Evolutionary conservation across 2,113 vertebrate genomes (phyloP), one percentile per base, ranked within the genome.

Genomic region (Triplophysa tibetana): DNA sequence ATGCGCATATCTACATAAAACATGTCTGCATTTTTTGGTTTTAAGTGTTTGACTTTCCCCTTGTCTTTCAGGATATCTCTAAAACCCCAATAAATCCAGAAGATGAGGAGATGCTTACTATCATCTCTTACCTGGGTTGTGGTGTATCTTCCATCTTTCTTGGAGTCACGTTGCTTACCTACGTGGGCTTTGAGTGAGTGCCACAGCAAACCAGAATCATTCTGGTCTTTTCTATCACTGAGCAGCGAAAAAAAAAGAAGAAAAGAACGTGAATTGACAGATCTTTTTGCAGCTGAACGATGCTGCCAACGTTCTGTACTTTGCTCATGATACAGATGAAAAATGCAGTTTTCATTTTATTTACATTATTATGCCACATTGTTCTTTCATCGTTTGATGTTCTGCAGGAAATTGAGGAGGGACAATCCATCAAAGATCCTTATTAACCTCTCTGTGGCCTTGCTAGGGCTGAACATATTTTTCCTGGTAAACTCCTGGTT

Each of bases 351-450:
- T 56, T 16, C 7, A 16, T 56, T 56, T 56, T 4, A 19, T 56
- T n/a, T 7, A 2, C 33, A 8, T 5, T 38, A 38, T n/a, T 16
- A 21, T 58, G 7, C 11, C 8, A 11, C 58, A 33, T 77, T 56
- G 50, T 50, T 65, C 9, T 41, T 50, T 52, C 11, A 3, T 21
- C 58, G 2, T 70, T 12, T 33, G 52, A n/a, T 56, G 0, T 70
- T 13, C 0, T n/a, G 78, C 69, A 98, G 96, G 69, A 95, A 94
- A 82, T 88, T 96, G 82, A 81, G 90, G 21, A 90, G 79, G 83
- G 96, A 97, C 83, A 90, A 93, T 78, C 94, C 95, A 29, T 93
- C 96, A 13, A 96, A 96, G 90, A 96, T 98, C 82, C 93, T 98
- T 70, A 90, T 97, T 84, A 96, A 95, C 75, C 90, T 97, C 19